phyloP scores from a whole-genome alignment of 2,797 vertebrate genomes.

The Xiphorhynchus erythropygius region DNA sequence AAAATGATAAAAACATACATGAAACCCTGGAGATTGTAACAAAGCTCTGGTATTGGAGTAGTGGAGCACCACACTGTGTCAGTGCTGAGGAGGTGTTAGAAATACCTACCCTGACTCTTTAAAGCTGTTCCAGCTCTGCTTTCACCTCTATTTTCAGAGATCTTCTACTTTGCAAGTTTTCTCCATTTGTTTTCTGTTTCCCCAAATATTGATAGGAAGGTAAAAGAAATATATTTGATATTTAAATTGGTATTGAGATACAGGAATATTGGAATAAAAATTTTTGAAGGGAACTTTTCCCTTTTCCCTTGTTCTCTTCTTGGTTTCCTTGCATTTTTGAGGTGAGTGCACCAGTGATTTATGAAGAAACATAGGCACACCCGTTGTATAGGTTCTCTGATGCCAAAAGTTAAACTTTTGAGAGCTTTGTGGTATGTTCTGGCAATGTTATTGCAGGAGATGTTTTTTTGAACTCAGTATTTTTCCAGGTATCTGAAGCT shows the following conservation, averaged over 20 bases:
- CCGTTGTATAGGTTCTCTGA: background rate
- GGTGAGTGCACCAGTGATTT: background rate
- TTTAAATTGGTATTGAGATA: background rate
- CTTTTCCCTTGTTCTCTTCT: background rate
- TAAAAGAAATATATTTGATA: no score
- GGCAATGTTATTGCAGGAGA: background rate
- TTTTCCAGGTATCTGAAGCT: background rate
- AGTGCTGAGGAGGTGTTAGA: no score
- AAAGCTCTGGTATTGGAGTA: background rate
- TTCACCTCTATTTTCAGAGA: no score
- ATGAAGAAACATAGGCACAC: background rate
- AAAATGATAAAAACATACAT: background rate
- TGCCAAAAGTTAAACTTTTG: background rate
- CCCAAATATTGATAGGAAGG: no score
- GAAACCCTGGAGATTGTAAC: background rate
- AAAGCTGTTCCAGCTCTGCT: no score
- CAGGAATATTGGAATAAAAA: no score
- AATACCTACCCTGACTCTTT: no score
- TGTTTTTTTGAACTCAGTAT: background rate
- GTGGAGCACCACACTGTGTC: no score
- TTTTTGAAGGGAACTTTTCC: no score
- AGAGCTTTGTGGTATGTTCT: background rate
- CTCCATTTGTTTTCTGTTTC: no score
- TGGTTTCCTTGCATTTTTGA: background rate
- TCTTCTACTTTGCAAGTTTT: no score